Percentiles rank a stretch among this genome's conserved stretches.
Conservation (phyloP, 1,140 invertebrate species). For the Lordiphosa collinella region DNA sequence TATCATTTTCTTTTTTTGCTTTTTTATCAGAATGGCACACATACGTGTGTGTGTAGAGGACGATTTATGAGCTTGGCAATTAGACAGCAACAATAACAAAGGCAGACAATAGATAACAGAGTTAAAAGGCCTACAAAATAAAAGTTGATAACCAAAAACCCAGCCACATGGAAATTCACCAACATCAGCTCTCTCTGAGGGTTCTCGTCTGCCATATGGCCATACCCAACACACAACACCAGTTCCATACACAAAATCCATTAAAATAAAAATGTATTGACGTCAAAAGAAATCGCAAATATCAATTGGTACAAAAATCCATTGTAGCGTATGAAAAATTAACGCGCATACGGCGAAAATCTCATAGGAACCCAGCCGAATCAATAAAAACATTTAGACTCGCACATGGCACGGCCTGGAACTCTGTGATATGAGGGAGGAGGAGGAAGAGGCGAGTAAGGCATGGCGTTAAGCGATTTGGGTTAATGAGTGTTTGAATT, state of each 20-base stretch:
- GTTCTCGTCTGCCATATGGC: constrained; percentile 7
- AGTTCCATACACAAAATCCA: constrained; percentile 2
- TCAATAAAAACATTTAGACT: constrained; percentile 37
- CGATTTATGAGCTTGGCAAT: constrained; percentile 33
- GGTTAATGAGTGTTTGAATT: constrained; percentile 59
- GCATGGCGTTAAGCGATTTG: constrained; percentile 30
- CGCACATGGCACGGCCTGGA: constrained; percentile 33
- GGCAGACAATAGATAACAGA: constrained; percentile 22
- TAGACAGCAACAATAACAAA: constrained; percentile 33
- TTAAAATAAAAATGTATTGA: constrained; percentile 40
- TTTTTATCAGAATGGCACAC: constrained; percentile 68
- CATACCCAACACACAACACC: not conserved
- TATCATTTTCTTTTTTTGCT: not conserved
- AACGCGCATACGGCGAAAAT: constrained; percentile 56
- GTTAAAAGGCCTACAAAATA: constrained; percentile 24
- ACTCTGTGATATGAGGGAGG: constrained; percentile 4
- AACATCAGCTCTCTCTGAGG: not conserved
- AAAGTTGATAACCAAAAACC: not conserved
- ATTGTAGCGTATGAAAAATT: constrained; percentile 54
- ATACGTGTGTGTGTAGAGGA: constrained; percentile 24
- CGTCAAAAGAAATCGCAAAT: constrained; percentile 42
- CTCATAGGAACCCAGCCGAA: constrained; percentile 16
- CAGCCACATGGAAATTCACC: constrained; percentile 7
- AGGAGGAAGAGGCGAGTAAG: not conserved
- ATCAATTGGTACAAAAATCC: constrained; percentile 14